Evolutionary conservation across 2,888 invertebrate species (phyloP), one percentile per base, ranked within the genome.

Genomic region (Drosophila anomalata): DNA sequence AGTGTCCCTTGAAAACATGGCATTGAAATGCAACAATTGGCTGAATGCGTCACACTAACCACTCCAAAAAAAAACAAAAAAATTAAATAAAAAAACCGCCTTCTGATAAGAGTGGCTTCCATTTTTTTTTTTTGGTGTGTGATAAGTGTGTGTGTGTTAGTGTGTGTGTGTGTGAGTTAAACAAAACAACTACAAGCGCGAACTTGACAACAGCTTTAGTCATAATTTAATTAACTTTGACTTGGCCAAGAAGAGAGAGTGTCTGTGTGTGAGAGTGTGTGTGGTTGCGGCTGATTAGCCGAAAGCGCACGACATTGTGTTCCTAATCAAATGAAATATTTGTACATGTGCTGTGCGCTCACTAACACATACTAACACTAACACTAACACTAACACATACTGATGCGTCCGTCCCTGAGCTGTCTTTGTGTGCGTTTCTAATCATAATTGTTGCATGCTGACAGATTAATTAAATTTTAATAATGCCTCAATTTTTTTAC

Each of bases 171-270:
- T 63, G 71, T 29, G 24, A 24, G 46, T 52, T 39, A 36, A 48
- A 48, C 24, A 42, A 66, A 68, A 62, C 74, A 68, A 29, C 33
- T 20, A 31, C 14, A 29, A 17, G 55, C 39, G 47, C 56, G 47
- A 66, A 59, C 39, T 46, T 46, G 41, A 73, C 65, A 73, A 77
- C 77, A 87, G 82, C 82, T 82, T 87, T 82, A 76, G 79, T 70
- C 84, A 77, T 82, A 87, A 82, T 82, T 82, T 87, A 87, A 82
- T 82, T 82, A 82, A 84, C 82, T 84, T 72, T 81, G 73, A 77
- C 76, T 69, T 26, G 69, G 79, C 36, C 20, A 17, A 17, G 51
- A 11, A 47, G 31, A 50, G 42, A 29, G 33, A 39, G 33, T 59
- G 26, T 42, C 20, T 14, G 59, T 39, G 20, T 48, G 17, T 58